Evolutionary conservation across 2,113 vertebrate species (phyloP), one percentile per base, ranked within the genome.

Genomic region (Amphilophus citrinellus): DNA sequence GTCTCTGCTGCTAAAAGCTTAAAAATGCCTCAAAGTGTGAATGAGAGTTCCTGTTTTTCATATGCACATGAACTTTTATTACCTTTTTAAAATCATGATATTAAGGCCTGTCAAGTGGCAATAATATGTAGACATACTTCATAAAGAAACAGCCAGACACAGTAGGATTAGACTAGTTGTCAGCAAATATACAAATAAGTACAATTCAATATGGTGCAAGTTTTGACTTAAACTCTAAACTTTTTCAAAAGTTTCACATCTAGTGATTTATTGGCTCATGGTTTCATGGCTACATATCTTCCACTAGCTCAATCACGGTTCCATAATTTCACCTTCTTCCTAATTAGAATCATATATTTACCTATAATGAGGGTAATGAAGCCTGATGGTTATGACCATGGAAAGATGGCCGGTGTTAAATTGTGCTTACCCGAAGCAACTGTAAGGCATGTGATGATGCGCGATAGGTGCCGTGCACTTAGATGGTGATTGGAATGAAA

Each of bases 331-430:
- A 88, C 89, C 86, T 89, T 87, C 27, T 57, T 63, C 11, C 80
- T 88, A 84, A 89, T 93, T 60, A 73, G 76, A 90, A 79, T 81
- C 58, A 84, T 76, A 92, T 91, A 89, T 83, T 79, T 57, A 79
- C 15, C 30, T 32, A 11, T 91, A 84, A 91, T 85, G 62, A 89
- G 82, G 27, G 77, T 82, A 90, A 89, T 91, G 89, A 82, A 79
- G 85, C 90, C 83, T 83, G 82, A 85, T 90, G 71, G 83, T 86
- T 84, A 81, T 61, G 68, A 62, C 53, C 53, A 71, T n/a, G 50
- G n/a, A 56, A 65, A 79, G 66, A 32, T 2, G 68, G 66, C 78
- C 59, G 84, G 76, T 89, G 89, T 90, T 90, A 84, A 89, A 91
- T 84, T 86, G 79, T 35, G 77, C 89, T 87, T 78, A 65, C 78